Base-by-base conservation (phyloP, 2,797 vertebrate genomes). In the Anableps anableps region DNA sequence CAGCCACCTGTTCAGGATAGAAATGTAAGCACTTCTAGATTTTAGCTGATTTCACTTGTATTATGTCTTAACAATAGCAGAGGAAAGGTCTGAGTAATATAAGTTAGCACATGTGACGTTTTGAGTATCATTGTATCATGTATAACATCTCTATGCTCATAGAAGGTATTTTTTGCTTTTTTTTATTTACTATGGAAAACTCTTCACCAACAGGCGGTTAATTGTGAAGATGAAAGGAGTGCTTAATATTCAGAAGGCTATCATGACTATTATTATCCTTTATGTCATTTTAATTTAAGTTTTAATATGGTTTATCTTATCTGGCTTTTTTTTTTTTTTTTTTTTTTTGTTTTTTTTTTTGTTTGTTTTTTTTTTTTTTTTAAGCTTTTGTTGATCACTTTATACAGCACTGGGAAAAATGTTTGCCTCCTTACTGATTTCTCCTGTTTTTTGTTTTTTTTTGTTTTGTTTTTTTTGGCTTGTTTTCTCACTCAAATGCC, bases 61-160 rank as follows among this genome's bases (percentile, higher is more conserved):
- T 93, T 90, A 91, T 92, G 91, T 95, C 91, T 95, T 96, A 90
- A 95, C 93, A 96, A 95, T 96, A 97, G 96, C 91, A 92, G 95
- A 97, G 96, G 96, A 93, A 96, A 88, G 96, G 96, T 98, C 97
- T 97, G 95, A 97, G 95, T 97, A 96, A 97, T 96, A 97, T 96
- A 93, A 97, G 96, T 95, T 98, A 97, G 96, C 96, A 95, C 96
- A 97, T 96, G 97, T 97, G 96, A 96, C 95, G 95, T 96, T 97
- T 96, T 96, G 96, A 96, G 95, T 96, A 95, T 94, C 90, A 96
- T 95, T 96, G 94, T 97, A 97, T 95, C 95, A 94, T 96, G 94
- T 96, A 96, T 96, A 97, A 97, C 97, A 95, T 96, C 96, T 96
- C 95, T 95, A 95, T 94, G 95, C 83, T 91, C 92, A 58, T 88